These are phyloP conservation scores for Zenarchopterus dispar DNA, from an alignment of 2,797 vertebrate genomes.

Conservation along the genomic window DNA sequence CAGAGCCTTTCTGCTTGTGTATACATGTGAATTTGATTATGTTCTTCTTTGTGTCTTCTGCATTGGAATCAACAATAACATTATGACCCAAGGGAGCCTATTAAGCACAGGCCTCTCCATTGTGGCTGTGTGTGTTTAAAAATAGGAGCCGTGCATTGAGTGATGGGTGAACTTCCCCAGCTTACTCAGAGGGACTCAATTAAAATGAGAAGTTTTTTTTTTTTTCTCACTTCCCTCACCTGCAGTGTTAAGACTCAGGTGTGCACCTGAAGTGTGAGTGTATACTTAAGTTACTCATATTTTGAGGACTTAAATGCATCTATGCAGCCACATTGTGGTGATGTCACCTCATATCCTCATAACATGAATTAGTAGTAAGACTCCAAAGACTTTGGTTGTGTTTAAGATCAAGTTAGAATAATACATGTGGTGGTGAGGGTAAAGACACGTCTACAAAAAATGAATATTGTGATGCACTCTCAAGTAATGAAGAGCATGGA, in stretches of 20 bases:
- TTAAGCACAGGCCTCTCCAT: slow-evolving; percentile 73
- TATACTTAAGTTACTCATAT: slow-evolving; percentile 7
- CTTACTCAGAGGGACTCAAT: slow-evolving; percentile 61
- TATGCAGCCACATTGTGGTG: slow-evolving; percentile 7
- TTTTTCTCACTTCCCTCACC: slow-evolving; percentile 44
- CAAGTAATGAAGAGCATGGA: too few relatives aligned
- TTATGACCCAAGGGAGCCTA: slow-evolving; percentile 69
- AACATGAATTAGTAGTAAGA: slow-evolving; percentile 8
- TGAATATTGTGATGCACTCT: too few relatives aligned
- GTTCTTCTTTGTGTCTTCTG: slow-evolving; percentile 48
- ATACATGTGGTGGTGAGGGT: background rate
- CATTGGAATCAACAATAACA: slow-evolving; percentile 66
- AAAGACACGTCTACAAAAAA: background rate
- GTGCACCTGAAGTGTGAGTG: slow-evolving; percentile 28
- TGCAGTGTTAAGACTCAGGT: slow-evolving; percentile 45
- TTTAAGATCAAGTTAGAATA: slow-evolving; percentile 2
- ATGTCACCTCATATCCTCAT: background rate
- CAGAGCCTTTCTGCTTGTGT: slow-evolving; percentile 17
- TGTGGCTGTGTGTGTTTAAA: slow-evolving; percentile 40
- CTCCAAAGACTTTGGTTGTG: background rate
- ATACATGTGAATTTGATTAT: slow-evolving; percentile 57
- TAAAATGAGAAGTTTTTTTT: slow-evolving; percentile 62
- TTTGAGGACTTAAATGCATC: slow-evolving; percentile 1
- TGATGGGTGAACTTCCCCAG: slow-evolving; percentile 58
- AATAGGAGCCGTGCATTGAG: slow-evolving; percentile 59